Conservation (phyloP, 2,113 vertebrate species). For the Hymenochirus boettgeri region DNA sequence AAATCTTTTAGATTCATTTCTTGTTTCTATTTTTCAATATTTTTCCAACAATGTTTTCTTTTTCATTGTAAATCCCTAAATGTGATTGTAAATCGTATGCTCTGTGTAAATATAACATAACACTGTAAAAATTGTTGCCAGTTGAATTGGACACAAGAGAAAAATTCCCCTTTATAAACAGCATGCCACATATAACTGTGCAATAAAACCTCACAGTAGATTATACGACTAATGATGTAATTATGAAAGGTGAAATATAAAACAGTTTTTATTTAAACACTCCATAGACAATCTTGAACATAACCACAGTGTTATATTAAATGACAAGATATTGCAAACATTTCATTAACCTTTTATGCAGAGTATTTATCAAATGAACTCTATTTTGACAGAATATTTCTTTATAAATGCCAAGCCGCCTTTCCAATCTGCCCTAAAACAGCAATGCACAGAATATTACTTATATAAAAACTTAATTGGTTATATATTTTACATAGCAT, state of each 20-base stretch:
- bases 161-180: too few relatives aligned
- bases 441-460: too few relatives aligned
- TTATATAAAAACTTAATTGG: too few relatives aligned
- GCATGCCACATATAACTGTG: too few relatives aligned
- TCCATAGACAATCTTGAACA: conserved; percentile 22
- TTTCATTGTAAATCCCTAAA: too few relatives aligned
- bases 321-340: conserved; percentile 41
- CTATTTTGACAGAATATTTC: conserved; percentile 7
- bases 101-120: background rate
- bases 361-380: conserved; percentile 24
- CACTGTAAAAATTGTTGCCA: too few relatives aligned
- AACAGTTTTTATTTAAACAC: background rate
- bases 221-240: conserved; percentile 1
- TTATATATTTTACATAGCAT: too few relatives aligned
- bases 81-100: background rate
- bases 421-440: too few relatives aligned
- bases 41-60: too few relatives aligned
- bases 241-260: conserved; percentile 10
- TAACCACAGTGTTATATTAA: conserved; percentile 43
- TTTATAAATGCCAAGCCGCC: conserved; percentile 32
- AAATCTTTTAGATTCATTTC: too few relatives aligned
- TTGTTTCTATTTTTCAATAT: too few relatives aligned
- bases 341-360: conserved; percentile 50
- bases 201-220: background rate
- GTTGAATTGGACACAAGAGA: too few relatives aligned